A percentile compares a stretch with the other conserved stretches of the same genome.
phyloP scores from a whole-genome alignment of 2,113 vertebrate genomes.

The Hipposideros armiger region DNA sequence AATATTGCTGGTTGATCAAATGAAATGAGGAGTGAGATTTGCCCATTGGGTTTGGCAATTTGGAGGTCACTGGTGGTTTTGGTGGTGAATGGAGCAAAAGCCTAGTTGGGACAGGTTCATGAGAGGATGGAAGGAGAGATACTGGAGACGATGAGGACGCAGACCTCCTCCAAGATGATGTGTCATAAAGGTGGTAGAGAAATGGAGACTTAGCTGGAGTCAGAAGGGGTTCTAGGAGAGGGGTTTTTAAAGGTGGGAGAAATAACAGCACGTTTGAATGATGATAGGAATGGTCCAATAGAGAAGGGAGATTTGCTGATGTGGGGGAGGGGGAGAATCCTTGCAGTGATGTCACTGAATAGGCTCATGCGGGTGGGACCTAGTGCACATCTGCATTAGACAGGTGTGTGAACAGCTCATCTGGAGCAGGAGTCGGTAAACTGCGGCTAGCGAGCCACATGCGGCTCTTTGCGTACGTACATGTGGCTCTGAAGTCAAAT shows the following conservation, averaged over 20 bases:
- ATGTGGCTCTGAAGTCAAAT: too few relatives aligned
- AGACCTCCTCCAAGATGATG: not conserved
- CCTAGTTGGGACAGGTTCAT: not conserved
- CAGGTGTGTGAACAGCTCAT: not conserved
- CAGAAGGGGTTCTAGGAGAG: not conserved
- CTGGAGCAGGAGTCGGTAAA: not conserved
- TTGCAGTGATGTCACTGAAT: not conserved
- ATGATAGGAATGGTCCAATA: not conserved
- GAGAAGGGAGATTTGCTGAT: not conserved
- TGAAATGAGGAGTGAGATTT: not conserved
- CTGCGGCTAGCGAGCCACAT: too few relatives aligned
- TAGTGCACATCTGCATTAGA: not conserved
- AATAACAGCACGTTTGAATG: not conserved
- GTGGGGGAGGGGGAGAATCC: not conserved
- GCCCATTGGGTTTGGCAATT: not conserved
- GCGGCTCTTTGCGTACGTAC: too few relatives aligned
- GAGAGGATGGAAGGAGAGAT: not conserved
- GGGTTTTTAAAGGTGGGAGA: conserved; percentile 1
- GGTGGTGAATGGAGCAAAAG: not conserved
- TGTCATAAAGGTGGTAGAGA: not conserved
- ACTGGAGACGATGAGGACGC: not conserved
- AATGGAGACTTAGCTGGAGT: not conserved
- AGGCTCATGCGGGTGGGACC: not conserved
- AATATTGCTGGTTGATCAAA: not conserved
- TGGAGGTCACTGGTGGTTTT: not conserved